These are phyloP conservation scores for Apodemus agrarius DNA, from an alignment of 2,797 vertebrate species.

Conservation along the genomic window DNA sequence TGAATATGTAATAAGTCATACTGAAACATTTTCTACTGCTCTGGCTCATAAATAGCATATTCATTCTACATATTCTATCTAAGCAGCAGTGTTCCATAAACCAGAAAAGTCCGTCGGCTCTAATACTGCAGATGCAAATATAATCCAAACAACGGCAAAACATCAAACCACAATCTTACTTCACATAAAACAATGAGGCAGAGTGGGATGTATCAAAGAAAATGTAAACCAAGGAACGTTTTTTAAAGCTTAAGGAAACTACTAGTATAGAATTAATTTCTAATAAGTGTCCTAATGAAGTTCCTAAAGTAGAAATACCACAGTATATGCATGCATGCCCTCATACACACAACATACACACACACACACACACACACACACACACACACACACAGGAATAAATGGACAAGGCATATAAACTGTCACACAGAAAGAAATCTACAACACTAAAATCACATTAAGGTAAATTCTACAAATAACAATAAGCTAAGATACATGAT, in stretches of 20 bases:
- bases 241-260: not conserved
- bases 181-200: not conserved
- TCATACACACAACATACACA: not conserved
- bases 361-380: too few relatives aligned
- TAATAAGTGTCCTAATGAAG: not conserved
- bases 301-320: not conserved
- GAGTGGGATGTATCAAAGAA: not conserved
- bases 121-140: not conserved
- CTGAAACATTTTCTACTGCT: not conserved
- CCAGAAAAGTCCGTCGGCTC: not conserved
- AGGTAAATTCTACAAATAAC: not conserved
- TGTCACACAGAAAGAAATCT: not conserved
- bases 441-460: not conserved
- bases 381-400: not conserved
- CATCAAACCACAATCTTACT: not conserved
- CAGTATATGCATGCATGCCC: not conserved
- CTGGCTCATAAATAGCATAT: constrained; percentile 22
- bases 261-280: constrained; percentile 15
- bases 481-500: not conserved
- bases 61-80: not conserved
- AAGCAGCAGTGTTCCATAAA: not conserved
- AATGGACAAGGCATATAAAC: not conserved
- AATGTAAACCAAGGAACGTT: not conserved
- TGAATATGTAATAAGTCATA: constrained; percentile 6
- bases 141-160: not conserved